Evolutionary conservation across 1,140 invertebrate genomes (phyloP).

Genomic region (Homarus americanus): DNA sequence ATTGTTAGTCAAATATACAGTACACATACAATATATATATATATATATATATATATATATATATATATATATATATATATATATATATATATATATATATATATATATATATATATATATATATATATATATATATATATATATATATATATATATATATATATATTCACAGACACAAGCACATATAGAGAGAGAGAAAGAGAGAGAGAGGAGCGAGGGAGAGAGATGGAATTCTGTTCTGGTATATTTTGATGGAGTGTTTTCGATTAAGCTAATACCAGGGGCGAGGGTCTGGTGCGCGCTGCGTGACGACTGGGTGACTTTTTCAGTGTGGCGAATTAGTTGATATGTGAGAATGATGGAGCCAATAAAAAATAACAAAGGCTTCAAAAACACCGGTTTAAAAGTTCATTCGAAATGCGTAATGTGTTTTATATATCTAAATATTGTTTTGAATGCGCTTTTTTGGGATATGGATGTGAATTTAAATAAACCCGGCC

Average conservation of each 20-base stretch:
- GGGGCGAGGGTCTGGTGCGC: constrained; percentile 49
- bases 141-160: constrained; percentile 22
- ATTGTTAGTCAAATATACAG: no score
- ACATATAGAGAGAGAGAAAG: constrained; percentile 52
- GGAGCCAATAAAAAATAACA: constrained; percentile 67
- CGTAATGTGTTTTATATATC: constrained; percentile 44
- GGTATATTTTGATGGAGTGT: constrained; percentile 71
- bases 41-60: no score
- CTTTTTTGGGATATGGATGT: not conserved
- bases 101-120: no score
- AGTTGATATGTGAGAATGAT: constrained; percentile 71
- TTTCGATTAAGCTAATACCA: constrained; percentile 69
- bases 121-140: not conserved
- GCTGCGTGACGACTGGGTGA: constrained; percentile 38
- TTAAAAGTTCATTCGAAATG: constrained; percentile 53
- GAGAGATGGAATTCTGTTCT: constrained; percentile 38
- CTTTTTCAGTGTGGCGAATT: constrained; percentile 61
- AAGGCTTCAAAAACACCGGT: constrained; percentile 59
- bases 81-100: no score
- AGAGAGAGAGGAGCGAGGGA: constrained; percentile 36
- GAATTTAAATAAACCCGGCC: not conserved
- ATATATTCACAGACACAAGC: no score
- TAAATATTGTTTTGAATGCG: constrained; percentile 14
- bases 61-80: no score
- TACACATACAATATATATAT: no score